A percentile compares a stretch with the other conserved stretches of the same genome.
Conservation (phyloP, 2,888 invertebrate genomes). For the Ceriagrion tenellum region DNA sequence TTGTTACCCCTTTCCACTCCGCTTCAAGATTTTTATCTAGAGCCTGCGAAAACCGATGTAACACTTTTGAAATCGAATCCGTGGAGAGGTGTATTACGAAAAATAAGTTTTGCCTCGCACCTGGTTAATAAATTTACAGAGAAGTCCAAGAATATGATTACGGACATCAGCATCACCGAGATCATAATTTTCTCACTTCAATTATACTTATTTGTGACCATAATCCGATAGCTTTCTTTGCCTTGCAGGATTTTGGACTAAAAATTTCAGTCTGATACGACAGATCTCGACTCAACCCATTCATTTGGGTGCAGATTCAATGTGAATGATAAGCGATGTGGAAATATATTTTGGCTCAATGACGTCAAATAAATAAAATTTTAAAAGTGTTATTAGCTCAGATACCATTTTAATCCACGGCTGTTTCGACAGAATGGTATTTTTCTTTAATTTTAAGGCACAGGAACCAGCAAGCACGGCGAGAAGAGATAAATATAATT, state of each 20-base stretch:
- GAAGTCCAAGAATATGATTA: neutral
- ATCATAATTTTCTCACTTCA: neutral
- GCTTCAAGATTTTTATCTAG: too few species aligned
- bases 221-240: neutral
- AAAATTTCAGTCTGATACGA: neutral
- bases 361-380: neutral
- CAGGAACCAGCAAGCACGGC: neutral
- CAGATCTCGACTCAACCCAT: neutral
- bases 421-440: neutral
- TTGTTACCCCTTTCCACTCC: too few species aligned
- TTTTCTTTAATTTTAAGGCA: constrained; percentile 8
- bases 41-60: neutral
- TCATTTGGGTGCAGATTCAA: neutral
- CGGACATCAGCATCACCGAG: neutral
- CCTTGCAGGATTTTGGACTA: neutral
- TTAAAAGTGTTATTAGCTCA: neutral
- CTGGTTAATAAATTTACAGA: neutral
- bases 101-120: neutral
- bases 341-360: neutral
- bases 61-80: neutral
- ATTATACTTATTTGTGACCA: neutral
- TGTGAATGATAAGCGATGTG: neutral
- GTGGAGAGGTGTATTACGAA: neutral
- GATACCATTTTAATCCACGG: neutral
- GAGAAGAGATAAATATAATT: constrained; percentile 2